Conservation (phyloP, 2,797 vertebrate species). For the Denticeps clupeoides region DNA sequence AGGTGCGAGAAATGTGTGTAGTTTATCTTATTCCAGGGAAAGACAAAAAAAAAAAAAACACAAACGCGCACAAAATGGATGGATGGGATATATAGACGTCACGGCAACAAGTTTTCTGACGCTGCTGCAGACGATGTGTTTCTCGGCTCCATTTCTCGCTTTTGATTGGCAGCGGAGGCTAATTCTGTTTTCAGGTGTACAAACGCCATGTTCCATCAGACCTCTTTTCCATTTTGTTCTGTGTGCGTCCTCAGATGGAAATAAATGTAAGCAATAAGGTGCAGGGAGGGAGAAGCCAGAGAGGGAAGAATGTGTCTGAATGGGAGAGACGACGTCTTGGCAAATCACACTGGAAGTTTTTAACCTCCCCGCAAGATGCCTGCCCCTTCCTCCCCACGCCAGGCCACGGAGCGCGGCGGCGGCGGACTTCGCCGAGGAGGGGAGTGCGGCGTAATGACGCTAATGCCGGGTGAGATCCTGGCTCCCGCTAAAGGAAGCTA, state of each 20-base stretch:
- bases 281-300: constrained; percentile 9
- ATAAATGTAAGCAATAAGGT: constrained; percentile 29
- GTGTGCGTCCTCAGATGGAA: not conserved
- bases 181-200: constrained; percentile 35
- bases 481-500: constrained; percentile 53
- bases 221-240: not conserved
- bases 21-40: constrained; percentile 63
- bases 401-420: constrained; percentile 1
- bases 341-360: constrained; percentile 57
- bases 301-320: constrained; percentile 49
- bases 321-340: constrained; percentile 53
- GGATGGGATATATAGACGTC: constrained; percentile 41
- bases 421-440: constrained; percentile 10
- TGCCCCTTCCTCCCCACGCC: constrained; percentile 46
- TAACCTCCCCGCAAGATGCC: constrained; percentile 54
- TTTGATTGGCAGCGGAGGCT: constrained; percentile 32
- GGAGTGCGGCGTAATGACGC: constrained; percentile 23
- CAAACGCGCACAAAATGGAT: too few species aligned
- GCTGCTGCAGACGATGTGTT: constrained; percentile 26
- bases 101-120: constrained; percentile 56
- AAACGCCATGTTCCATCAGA: constrained; percentile 31
- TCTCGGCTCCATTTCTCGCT: constrained; percentile 33
- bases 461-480: constrained; percentile 38
- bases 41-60: constrained; percentile 43
- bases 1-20: constrained; percentile 62